Conservation (phyloP, 2,888 invertebrate species). For the Ophion ellenae region DNA sequence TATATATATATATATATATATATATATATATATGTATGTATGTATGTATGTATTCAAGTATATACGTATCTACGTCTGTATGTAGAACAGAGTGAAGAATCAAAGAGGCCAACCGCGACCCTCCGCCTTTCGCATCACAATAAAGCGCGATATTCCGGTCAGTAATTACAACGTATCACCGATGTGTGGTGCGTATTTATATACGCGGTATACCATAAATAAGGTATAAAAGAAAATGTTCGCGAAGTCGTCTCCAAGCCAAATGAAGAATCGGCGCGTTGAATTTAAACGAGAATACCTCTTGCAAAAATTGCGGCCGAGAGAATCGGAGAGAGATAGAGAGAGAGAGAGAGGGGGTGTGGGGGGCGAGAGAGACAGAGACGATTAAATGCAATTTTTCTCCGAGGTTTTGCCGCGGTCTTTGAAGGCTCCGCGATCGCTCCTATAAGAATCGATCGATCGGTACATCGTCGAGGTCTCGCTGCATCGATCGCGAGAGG, state of each 20-base stretch:
- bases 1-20: too few relatives aligned
- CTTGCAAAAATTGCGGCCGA: conserved; percentile 10
- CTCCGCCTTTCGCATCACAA: conserved; percentile 7
- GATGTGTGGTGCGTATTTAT: not conserved
- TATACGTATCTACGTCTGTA: not conserved
- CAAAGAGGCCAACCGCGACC: conserved; percentile 35
- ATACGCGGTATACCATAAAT: not conserved
- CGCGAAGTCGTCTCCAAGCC: conserved; percentile 32
- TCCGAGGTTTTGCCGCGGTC: conserved; percentile 61
- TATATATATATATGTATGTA: not conserved
- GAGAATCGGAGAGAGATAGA: conserved; percentile 25
- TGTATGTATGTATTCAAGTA: not conserved
- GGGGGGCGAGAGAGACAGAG: too few relatives aligned
- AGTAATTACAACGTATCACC: not conserved
- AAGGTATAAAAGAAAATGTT: conserved; percentile 41
- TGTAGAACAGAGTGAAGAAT: conserved; percentile 25
- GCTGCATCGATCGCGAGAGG: conserved; percentile 40
- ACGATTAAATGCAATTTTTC: conserved; percentile 64
- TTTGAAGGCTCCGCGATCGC: conserved; percentile 56
- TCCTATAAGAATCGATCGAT: conserved; percentile 30
- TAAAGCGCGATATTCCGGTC: conserved; percentile 27
- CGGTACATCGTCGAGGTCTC: not conserved
- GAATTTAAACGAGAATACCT: conserved; percentile 20
- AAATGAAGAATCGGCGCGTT: conserved; percentile 52
- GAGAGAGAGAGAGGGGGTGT: too few relatives aligned